A percentile compares a stretch with the other conserved stretches of the same genome.
Conservation (phyloP, 2,888 invertebrate genomes). For the Xanthorhoe designata region DNA sequence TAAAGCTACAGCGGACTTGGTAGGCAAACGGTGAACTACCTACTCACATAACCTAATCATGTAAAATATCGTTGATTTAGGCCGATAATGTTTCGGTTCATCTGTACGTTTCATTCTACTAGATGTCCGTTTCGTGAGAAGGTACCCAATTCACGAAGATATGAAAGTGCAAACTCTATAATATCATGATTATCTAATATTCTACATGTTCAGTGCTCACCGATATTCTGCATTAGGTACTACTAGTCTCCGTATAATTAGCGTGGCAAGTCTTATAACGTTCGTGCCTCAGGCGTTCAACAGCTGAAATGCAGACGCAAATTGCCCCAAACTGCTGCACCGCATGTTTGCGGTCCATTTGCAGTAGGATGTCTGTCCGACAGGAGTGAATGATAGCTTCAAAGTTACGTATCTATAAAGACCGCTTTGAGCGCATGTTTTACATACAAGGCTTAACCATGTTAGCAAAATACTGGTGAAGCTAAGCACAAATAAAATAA, state of each 20-base stretch:
- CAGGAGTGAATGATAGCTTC: slow-evolving; percentile 10
- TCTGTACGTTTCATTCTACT: too few species aligned
- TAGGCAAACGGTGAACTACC: too few species aligned
- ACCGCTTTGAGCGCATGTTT: not conserved
- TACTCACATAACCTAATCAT: too few species aligned
- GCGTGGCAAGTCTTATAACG: slow-evolving; percentile 6
- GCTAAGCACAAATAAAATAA: too few species aligned
- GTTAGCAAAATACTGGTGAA: not conserved
- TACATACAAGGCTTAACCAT: not conserved
- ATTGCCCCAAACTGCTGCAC: slow-evolving; percentile 15
- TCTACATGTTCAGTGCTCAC: not conserved
- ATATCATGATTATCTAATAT: not conserved
- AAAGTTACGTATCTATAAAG: slow-evolving; percentile 10
- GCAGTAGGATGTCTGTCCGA: slow-evolving; percentile 7
- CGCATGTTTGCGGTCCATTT: slow-evolving; percentile 23
- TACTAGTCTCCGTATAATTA: slow-evolving; percentile 1
- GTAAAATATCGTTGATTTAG: too few species aligned
- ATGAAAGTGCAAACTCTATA: not conserved
- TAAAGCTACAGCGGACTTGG: too few species aligned
- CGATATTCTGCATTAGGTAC: not conserved
- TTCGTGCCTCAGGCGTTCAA: slow-evolving; percentile 20
- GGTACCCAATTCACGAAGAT: too few species aligned
- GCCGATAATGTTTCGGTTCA: too few species aligned
- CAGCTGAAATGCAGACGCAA: slow-evolving; percentile 23
- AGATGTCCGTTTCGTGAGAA: too few species aligned